Evolutionary conservation across 2,888 invertebrate species (phyloP).

Genomic region (Nephrocerus scutellatus): DNA sequence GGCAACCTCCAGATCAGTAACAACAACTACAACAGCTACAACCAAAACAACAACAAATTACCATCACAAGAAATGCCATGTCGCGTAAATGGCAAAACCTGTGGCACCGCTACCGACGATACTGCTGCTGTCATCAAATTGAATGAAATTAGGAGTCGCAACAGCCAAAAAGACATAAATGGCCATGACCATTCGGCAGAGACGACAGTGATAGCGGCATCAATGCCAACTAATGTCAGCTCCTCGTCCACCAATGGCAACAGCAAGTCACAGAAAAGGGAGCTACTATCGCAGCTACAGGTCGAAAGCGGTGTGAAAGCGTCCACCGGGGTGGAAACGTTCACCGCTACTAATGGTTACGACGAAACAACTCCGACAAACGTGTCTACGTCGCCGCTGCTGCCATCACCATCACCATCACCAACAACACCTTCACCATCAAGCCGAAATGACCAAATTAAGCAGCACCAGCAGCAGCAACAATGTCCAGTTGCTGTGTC

Average conservation of each 20-base stretch:
- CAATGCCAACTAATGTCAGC: conserved; percentile 14
- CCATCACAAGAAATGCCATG: conserved; percentile 21
- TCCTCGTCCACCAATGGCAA: conserved; percentile 14
- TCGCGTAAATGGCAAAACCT: conserved; percentile 20
- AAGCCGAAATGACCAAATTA: not conserved
- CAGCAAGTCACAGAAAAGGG: conserved; percentile 22
- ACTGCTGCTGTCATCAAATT: too few relatives aligned
- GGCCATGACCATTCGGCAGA: conserved; percentile 12
- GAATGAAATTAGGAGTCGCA: conserved; percentile 20
- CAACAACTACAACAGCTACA: conserved; percentile 10
- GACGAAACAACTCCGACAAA: not conserved
- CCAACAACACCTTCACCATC: conserved; percentile 13
- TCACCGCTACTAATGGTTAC: too few relatives aligned
- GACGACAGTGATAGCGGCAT: conserved; percentile 12
- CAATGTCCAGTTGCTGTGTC: conserved; percentile 8
- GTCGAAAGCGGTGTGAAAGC: conserved; percentile 1
- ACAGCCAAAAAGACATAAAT: conserved; percentile 17
- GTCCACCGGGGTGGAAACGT: conserved; percentile 15
- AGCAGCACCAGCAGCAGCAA: conserved; percentile 6
- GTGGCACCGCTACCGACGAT: too few relatives aligned
- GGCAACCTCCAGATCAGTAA: conserved; percentile 11
- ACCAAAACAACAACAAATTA: conserved; percentile 23
- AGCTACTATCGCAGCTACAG: conserved; percentile 16
- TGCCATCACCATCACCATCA: conserved; percentile 7
- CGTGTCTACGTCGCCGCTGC: not conserved